phyloP scores from a whole-genome alignment of 2,888 invertebrate species.

The Smittia aterrima region DNA sequence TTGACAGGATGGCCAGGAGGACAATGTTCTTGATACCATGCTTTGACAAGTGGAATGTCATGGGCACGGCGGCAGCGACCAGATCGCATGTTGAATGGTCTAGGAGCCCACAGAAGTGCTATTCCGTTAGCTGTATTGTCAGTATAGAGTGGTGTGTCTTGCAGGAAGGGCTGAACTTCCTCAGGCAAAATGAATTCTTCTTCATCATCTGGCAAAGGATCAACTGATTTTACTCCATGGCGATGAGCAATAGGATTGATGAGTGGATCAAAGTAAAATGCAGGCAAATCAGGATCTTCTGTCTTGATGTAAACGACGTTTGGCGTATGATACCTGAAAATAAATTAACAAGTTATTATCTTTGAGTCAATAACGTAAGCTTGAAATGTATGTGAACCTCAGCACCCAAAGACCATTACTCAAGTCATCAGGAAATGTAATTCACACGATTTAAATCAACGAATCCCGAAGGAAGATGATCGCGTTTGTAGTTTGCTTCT shows the following conservation, averaged over 20 bases:
- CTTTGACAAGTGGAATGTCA: conserved; percentile 95
- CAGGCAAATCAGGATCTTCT: conserved; percentile 98
- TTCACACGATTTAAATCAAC: background rate
- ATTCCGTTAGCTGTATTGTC: conserved; percentile 99
- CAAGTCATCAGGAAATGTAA: conserved; percentile 14
- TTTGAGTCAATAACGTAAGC: conserved; percentile 29
- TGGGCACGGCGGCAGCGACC: conserved; percentile 91
- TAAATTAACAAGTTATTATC: conserved; percentile 17
- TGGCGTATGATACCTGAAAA: conserved; percentile 92
- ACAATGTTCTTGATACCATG: conserved; percentile 94
- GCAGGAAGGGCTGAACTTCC: conserved; percentile 86
- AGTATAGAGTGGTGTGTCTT: conserved; percentile 93
- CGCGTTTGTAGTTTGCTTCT: conserved; percentile 15
- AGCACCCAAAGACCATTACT: conserved; percentile 52
- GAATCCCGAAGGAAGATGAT: background rate
- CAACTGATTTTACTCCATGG: conserved; percentile 78
- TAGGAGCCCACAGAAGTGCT: conserved; percentile 93
- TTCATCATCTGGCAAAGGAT: conserved; percentile 89
- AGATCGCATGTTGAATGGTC: conserved; percentile 96
- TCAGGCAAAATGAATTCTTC: conserved; percentile 92
- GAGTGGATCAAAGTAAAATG: conserved; percentile 98
- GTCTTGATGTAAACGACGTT: conserved; percentile 99
- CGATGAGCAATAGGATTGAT: conserved; percentile 98
- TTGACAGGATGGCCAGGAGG: conserved; percentile 97
- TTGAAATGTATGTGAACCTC: conserved; percentile 57